These are phyloP conservation scores for Andricus quercusramuli DNA, from an alignment of 2,888 invertebrate species.

Conservation along the genomic window DNA sequence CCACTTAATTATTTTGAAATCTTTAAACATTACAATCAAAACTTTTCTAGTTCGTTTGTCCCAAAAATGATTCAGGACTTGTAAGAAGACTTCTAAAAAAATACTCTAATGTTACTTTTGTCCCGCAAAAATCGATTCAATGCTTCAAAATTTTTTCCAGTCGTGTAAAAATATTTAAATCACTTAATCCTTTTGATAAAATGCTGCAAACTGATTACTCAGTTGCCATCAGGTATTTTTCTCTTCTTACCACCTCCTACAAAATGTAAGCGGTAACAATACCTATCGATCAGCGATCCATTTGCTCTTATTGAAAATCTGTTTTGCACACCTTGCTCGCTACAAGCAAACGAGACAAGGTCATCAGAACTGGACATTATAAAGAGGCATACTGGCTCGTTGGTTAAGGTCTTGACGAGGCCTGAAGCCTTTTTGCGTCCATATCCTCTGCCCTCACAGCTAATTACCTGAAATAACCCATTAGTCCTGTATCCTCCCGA, in stretches of 20 bases:
- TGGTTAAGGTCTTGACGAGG: conserved; percentile 38
- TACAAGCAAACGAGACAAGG: conserved; percentile 3
- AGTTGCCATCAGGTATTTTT: not conserved
- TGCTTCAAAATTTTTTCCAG: not conserved
- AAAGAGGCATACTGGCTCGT: conserved; percentile 30
- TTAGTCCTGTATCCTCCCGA: conserved; percentile 71
- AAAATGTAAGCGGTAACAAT: not conserved
- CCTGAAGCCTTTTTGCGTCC: conserved; percentile 48
- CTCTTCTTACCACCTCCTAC: not conserved
- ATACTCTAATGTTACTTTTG: too few relatives aligned
- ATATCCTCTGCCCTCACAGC: conserved; percentile 56
- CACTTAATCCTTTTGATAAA: not conserved
- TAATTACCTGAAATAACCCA: conserved; percentile 76
- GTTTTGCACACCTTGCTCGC: not conserved
- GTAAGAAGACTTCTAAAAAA: too few relatives aligned
- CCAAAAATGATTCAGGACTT: too few relatives aligned
- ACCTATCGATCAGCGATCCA: not conserved
- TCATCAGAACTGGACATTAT: conserved; percentile 45
- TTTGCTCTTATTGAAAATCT: conserved; percentile 12
- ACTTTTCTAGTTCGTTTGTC: too few relatives aligned
- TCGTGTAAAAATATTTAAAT: not conserved
- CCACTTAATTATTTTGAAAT: too few relatives aligned
- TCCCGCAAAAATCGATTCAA: too few relatives aligned
- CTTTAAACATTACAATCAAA: too few relatives aligned
- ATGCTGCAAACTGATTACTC: not conserved